A percentile compares a stretch with the other conserved stretches of the same genome.
phyloP scores from a whole-genome alignment of 2,888 invertebrate species.

The Epirrhoe alternata region DNA sequence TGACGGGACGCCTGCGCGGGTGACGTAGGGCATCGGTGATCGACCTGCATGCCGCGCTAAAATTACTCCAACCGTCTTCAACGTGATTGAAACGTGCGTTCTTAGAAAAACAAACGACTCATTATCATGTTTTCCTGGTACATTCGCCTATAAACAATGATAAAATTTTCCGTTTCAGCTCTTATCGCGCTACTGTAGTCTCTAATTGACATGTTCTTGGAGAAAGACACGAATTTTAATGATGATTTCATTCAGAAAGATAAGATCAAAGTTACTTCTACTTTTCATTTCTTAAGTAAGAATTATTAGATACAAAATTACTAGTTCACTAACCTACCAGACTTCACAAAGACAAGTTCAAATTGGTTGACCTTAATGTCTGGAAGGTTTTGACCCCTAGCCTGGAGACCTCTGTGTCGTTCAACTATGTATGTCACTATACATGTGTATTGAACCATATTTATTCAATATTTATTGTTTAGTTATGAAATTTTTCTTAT shows the following conservation, averaged over 20 bases:
- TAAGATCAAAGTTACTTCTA: constrained; percentile 8
- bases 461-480: too few relatives aligned
- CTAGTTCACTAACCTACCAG: background rate
- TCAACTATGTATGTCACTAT: background rate
- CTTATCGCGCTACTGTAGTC: constrained; percentile 24
- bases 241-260: constrained; percentile 36
- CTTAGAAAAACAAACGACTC: constrained; percentile 46
- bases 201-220: constrained; percentile 31
- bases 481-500: too few relatives aligned
- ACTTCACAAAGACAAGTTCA: constrained; percentile 4
- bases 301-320: background rate
- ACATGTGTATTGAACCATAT: too few relatives aligned
- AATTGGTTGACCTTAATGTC: constrained; percentile 27
- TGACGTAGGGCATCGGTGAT: constrained; percentile 73
- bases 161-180: constrained; percentile 22
- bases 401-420: constrained; percentile 15
- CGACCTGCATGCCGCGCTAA: constrained; percentile 76
- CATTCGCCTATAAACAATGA: constrained; percentile 36
- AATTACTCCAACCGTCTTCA: constrained; percentile 62
- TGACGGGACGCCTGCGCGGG: constrained; percentile 70
- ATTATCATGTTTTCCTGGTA: constrained; percentile 45
- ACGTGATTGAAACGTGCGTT: constrained; percentile 43
- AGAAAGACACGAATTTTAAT: constrained; percentile 28
- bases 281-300: background rate
- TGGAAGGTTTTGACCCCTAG: constrained; percentile 17